A percentile compares a stretch with the other conserved stretches of the same genome.
phyloP scores from a whole-genome alignment of 2,888 invertebrate genomes.

The Drosophila atroscutellata region DNA sequence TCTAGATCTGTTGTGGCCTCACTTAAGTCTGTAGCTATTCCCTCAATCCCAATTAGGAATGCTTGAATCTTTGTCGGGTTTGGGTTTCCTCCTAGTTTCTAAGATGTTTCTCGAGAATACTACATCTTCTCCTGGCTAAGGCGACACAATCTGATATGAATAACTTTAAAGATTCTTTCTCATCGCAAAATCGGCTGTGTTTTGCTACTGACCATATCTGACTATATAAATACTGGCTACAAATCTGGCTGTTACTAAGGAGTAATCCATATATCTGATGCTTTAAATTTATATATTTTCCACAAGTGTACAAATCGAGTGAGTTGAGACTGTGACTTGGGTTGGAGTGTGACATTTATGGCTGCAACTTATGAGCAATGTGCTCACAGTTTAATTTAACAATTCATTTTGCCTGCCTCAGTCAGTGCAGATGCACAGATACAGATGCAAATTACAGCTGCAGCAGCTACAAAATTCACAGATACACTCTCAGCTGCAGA shows the following conservation, averaged over 20 bases:
- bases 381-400: slow-evolving; percentile 62
- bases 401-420: slow-evolving; percentile 43
- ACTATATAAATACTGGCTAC: not conserved
- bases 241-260: not conserved
- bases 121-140: not conserved
- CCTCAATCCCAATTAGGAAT: not conserved
- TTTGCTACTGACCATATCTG: not conserved
- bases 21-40: not conserved
- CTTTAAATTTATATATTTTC: not conserved
- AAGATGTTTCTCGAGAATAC: not conserved
- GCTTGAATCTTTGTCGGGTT: not conserved
- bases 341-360: slow-evolving; percentile 7
- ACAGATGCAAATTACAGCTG: slow-evolving; percentile 17
- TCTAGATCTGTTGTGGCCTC: not conserved
- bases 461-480: slow-evolving; percentile 25
- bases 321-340: not conserved
- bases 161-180: not conserved
- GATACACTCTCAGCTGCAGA: not conserved
- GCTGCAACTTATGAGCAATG: slow-evolving; percentile 44
- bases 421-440: slow-evolving; percentile 28
- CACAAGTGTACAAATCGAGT: not conserved
- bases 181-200: not conserved
- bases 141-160: not conserved
- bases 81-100: not conserved
- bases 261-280: not conserved